Conservation (phyloP, 2,888 invertebrate genomes). For the Pammene fasciana region DNA sequence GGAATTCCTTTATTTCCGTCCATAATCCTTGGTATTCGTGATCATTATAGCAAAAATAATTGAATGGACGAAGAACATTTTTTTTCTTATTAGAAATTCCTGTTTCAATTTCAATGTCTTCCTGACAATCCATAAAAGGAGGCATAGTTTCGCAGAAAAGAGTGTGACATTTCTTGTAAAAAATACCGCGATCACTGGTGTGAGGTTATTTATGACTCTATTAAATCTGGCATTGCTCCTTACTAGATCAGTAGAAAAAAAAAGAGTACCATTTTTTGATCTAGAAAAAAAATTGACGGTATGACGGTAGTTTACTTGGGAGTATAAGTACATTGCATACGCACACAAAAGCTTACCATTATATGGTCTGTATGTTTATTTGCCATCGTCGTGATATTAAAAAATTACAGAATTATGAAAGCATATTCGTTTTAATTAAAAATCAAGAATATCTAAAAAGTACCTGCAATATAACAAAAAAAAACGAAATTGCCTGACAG, state of each 20-base stretch:
- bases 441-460: too few relatives aligned
- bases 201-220: slow-evolving; percentile 9
- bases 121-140: slow-evolving; percentile 10
- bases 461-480: too few relatives aligned
- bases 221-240: background rate
- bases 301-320: too few relatives aligned
- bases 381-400: too few relatives aligned
- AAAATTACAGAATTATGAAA: too few relatives aligned
- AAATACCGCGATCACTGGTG: background rate
- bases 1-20: background rate
- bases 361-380: too few relatives aligned
- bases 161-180: slow-evolving; percentile 6
- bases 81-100: background rate
- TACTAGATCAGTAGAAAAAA: background rate
- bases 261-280: background rate
- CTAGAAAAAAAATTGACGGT: too few relatives aligned
- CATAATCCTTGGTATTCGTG: background rate
- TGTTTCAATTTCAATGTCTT: slow-evolving; percentile 13
- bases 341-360: too few relatives aligned
- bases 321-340: too few relatives aligned
- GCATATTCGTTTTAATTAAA: too few relatives aligned
- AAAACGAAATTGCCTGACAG: too few relatives aligned
- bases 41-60: slow-evolving; percentile 8
- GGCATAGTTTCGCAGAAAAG: slow-evolving; percentile 9
- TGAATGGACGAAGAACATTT: background rate